Evolutionary conservation across 2,888 invertebrate genomes (phyloP), one percentile per base, ranked within the genome.

Genomic region (Brachynemurus nebulosus): DNA sequence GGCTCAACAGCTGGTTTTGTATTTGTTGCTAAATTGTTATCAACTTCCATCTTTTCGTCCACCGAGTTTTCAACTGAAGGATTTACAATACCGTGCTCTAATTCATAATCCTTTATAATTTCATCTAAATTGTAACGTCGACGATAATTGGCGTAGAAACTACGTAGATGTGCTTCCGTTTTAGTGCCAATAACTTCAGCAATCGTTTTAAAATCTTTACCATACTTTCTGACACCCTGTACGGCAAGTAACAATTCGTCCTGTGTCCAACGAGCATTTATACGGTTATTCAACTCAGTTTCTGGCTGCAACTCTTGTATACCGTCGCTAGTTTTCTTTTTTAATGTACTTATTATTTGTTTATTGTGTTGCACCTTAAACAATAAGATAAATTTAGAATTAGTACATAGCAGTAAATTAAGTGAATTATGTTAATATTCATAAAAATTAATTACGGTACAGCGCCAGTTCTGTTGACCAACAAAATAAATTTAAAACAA

Each of bases 151-250:
- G 86, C 76, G 66, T 89, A 96, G 68, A 95, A 96, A 40, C 83
- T 82, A 51, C 91, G 80, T 37, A 96, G 75, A 61, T 95, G 93
- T 40, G 84, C 80, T 65, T 93, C 95, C 1, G 88, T 91, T 70
- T 96, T 96, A 42, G 91, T 96, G 49, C 92, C 92, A 51, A 96
- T 76, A 9, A 91, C 83, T 62, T 95, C 93, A 12, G 96, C 91
- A 52, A 96, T 95, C 21, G 91, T 89, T 67, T 88, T 78, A 64
- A 88, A 91, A 64, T 92, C 85, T 69, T 85, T 84, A 61, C 86
- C 86, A 57, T 80, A 83, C 66, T 84, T 84, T 50, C 80, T 72
- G 46, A 81, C 76, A 58, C 91, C 93, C 58, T 92, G 88, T 25
- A 93, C 88, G 14, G 91, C 95, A 58, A 96, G 70, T 20, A 91